Base-by-base conservation (phyloP, 2,113 vertebrate genomes). In the Leuciscus idus region DNA sequence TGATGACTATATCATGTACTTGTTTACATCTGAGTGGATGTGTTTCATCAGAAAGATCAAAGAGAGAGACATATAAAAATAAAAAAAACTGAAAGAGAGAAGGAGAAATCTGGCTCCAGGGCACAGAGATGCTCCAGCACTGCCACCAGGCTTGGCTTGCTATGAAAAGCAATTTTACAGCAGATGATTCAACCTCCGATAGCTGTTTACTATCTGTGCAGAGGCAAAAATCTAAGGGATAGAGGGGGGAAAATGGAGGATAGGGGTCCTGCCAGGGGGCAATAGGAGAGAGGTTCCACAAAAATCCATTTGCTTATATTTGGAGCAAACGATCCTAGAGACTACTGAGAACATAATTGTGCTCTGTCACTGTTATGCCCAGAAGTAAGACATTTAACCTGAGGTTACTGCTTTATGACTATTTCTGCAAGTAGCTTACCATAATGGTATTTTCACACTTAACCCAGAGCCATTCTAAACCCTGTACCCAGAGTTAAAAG, bases 141-240 rank as follows among this genome's bases (percentile, higher is more conserved):
- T 70, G 36, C 72, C 81, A 64, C 50, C 79, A 80, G 74, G 64
- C 86, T 74, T 79, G 79, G 72, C 72, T 85, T 10, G 61, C 28
- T n/a, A 87, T 76, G 78, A 85, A 85, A 82, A 57, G 48, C 81
- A 62, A 72, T 89, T 89, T 66, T 30, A 43, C 70, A 82, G 83
- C 70, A 17, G 79, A 83, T 85, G 86, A 87, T 75, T 85, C 74
- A 28, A 11, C 28, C 61, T 3, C 26, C 8, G 48, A 79, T 80
- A 79, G 48, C 79, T 57, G 55, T 85, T 85, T 70, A 80, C 81
- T 68, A 85, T 83, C 66, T 43, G 28, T 57, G 81, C 12, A 57
- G 84, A 12, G n/a, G 50, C 57, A 84, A 61, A 85, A 78, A 48
- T 64, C 64, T 84, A 26, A 50, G 30, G 26, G 74, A 84, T 78